Base-by-base conservation (phyloP, 2,888 invertebrate species). In the Torymus texanus region DNA sequence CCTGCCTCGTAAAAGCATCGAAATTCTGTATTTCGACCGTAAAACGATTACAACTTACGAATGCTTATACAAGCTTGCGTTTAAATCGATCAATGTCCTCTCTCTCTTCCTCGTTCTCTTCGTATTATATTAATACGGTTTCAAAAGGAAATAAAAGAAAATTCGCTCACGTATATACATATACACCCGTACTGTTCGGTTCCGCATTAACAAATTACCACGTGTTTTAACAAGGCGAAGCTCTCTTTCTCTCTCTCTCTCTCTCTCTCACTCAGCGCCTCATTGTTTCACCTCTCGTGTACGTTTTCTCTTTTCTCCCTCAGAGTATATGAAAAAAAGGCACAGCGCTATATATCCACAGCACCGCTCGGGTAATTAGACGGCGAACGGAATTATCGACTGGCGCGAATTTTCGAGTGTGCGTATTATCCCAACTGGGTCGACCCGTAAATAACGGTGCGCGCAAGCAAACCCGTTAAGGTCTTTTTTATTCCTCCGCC, bases 141-240 rank as follows among this genome's bases (percentile, higher is more conserved):
- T 3, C 24, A 24, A 3, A 24, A 24, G 3, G 24, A 24, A 24
- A 3, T 2, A 29, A 21, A 21, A 21, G 2, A 21, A 21, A 21
- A 21, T n/a, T n/a, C n/a, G n/a, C 21, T 21, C 21, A 21, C 21
- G 21, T 21, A 21, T n/a, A n/a, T n/a, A n/a, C n/a, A 13, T n/a
- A 11, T 12, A 11, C 8, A 51, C 21, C n/a, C 61, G 16, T 16
- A 8, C n/a, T n/a, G 50, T 41, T 41, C 24, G 50, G 61, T 71
- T 61, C 41, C 24, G 12, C 75, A 66, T 75, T 75, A 75, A 75
- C 75, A 59, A 75, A 75, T 66, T 58, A 75, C 56, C 41, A 41
- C 65, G 29, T 3, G 29, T 63, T 55, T 63, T 62, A 24, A 50
- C 21, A 5, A 5, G 29, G 29, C 29, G 5, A 29, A 29, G 29